Base-by-base conservation (phyloP, 2,113 vertebrate genomes). In the Scopus umbretta region DNA sequence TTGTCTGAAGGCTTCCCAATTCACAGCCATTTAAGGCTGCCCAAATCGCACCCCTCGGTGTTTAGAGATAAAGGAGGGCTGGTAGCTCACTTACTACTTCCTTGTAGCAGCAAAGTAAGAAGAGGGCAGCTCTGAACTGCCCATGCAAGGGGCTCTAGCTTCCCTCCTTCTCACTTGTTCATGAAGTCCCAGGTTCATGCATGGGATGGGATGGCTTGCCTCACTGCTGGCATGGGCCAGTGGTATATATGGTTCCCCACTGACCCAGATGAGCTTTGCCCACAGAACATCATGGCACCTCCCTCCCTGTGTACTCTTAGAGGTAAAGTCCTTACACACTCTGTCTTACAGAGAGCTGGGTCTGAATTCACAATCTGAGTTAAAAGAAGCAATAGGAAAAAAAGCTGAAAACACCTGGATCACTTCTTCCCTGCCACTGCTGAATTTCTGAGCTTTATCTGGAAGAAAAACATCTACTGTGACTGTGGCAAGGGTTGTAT, bases 21-120 rank as follows among this genome's bases (percentile, higher is more conserved):
- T 62, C 30, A 32, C 52, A 61, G 40, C 42, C 43, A 59, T 83
- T 63, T 47, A 42, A 29, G 9, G 55, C 21, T 86, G 34, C 59
- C 42, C 43, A 36, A 56, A 67, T 38, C 0, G 1, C 26, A 36
- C 26, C 9, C 8, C 16, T 68, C 1, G 0, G 8, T 45, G 16
- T 73, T 50, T 50, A 50, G n/a, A 62, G 30, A 32, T 29, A 36
- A n/a, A 43, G 55, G n/a, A 83, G 38, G 13, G 2, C 11, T 80
- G 16, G 10, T 62, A 38, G 27, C 32, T 81, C 59, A 25, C 20
- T 55, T 71, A 13, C 40, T 49, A 23, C 20, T 61, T 78, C 22
- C 29, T 43, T 43, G 45, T 40, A 67, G 47, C 47, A 45, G 17
- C 40, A 34, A 3, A 59, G 27, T 50, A 49, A 47, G 58, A 73